Evolutionary conservation across 2,888 invertebrate species (phyloP).

Genomic region (Arctia plantaginis): DNA sequence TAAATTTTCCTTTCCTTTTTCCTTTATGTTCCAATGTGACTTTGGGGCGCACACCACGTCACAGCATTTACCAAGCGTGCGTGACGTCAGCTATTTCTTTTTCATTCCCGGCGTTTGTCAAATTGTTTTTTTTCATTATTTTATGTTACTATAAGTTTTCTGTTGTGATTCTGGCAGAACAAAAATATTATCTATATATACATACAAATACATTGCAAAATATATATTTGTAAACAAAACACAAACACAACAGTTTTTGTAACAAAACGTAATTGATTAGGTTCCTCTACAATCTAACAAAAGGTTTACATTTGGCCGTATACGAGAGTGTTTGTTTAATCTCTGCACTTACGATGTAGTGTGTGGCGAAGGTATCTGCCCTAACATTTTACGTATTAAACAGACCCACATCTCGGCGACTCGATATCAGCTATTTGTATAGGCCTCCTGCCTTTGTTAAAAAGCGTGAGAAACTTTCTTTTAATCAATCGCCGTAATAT

Average conservation of each 20-base stretch:
- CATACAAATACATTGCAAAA: background rate
- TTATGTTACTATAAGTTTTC: background rate
- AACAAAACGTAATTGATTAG: background rate
- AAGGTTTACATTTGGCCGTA: constrained; percentile 6
- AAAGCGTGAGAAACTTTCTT: constrained; percentile 23
- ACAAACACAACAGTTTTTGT: background rate
- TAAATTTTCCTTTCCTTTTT: too few relatives aligned
- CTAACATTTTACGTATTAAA: constrained; percentile 28
- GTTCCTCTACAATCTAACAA: constrained; percentile 9
- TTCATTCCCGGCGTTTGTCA: background rate
- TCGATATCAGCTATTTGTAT: constrained; percentile 39
- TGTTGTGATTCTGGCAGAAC: background rate
- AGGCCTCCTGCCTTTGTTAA: constrained; percentile 18
- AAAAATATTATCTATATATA: background rate
- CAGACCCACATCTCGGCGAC: constrained; percentile 27
- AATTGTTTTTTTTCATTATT: background rate
- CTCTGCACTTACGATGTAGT: constrained; percentile 20
- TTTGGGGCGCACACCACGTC: constrained; percentile 7
- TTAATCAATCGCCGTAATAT: constrained; percentile 17
- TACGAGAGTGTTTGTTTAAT: constrained; percentile 29
- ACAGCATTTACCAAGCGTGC: background rate
- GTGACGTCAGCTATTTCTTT: constrained; percentile 5
- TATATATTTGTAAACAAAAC: background rate
- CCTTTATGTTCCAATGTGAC: constrained; percentile 9
- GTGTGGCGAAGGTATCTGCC: constrained; percentile 22